Percentiles rank a stretch among this genome's conserved stretches.
Evolutionary conservation across 2,113 vertebrate species (phyloP).

Genomic region (Antennarius striatus): DNA sequence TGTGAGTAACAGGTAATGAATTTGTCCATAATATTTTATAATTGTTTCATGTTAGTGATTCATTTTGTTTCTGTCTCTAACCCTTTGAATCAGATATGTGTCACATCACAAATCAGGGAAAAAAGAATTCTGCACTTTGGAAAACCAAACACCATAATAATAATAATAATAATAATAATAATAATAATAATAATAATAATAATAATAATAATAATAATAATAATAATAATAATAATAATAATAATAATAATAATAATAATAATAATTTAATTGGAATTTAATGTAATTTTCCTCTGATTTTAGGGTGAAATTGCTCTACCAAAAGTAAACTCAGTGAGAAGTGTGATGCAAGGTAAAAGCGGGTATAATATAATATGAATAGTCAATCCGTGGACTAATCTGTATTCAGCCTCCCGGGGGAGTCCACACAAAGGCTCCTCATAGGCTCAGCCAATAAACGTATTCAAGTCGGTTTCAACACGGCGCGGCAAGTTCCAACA

Average conservation of each 20-base stretch:
- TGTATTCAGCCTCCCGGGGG: slow-evolving; percentile 65
- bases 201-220: no score
- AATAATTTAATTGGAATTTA: neutral
- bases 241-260: no score
- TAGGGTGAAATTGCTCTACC: neutral
- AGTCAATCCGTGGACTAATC: slow-evolving; percentile 65
- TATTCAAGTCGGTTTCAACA: slow-evolving; percentile 71
- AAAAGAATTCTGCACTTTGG: no score
- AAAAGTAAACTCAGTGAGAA: neutral
- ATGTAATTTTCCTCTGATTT: neutral
- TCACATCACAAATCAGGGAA: no score
- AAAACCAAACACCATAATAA: no score
- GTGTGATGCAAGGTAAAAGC: slow-evolving; percentile 24
- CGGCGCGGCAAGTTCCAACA: slow-evolving; percentile 58
- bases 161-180: no score
- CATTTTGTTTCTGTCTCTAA: no score
- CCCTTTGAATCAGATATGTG: no score
- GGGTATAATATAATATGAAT: slow-evolving; percentile 57
- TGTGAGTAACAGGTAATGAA: neutral
- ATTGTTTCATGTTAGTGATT: no score
- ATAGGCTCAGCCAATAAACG: slow-evolving; percentile 58
- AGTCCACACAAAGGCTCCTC: slow-evolving; percentile 53
- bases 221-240: no score
- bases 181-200: no score
- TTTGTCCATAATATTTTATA: neutral